Conservation (phyloP, 2,888 invertebrate genomes). For the Tholera decimalis region DNA sequence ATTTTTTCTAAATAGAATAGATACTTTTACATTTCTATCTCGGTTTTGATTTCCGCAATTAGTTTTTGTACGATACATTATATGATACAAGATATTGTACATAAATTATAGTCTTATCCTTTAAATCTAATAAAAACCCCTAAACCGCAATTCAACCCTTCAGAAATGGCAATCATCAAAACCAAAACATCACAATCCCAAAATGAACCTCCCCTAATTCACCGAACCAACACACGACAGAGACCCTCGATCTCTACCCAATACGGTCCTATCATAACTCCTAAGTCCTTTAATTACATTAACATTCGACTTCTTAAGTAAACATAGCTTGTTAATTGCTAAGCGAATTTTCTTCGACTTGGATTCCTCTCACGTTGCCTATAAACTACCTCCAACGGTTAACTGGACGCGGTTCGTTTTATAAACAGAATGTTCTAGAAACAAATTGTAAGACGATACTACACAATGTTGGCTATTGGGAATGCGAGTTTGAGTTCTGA, state of each 20-base stretch:
- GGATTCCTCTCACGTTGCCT: slow-evolving; percentile 84
- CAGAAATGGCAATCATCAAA: neutral
- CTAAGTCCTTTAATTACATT: slow-evolving; percentile 82
- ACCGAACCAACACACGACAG: neutral
- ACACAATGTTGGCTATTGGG: slow-evolving; percentile 29
- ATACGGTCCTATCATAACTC: slow-evolving; percentile 58
- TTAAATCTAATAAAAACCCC: neutral
- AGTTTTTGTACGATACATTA: too few species aligned
- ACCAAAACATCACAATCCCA: neutral
- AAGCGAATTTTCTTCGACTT: slow-evolving; percentile 77
- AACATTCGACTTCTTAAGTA: slow-evolving; percentile 83
- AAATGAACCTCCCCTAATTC: neutral
- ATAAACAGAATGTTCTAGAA: slow-evolving; percentile 73
- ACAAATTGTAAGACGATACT: slow-evolving; percentile 60
- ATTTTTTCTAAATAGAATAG: too few species aligned
- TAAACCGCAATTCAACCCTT: neutral
- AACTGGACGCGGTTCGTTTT: slow-evolving; percentile 79
- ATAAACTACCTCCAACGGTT: slow-evolving; percentile 86
- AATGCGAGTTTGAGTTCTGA: slow-evolving; percentile 9
- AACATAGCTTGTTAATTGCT: slow-evolving; percentile 75
- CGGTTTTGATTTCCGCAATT: too few species aligned
- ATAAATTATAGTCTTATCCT: too few species aligned
- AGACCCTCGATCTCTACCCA: slow-evolving; percentile 10
- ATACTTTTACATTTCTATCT: too few species aligned
- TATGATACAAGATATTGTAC: too few species aligned